Conservation (phyloP, 2,113 vertebrate species). For the Centropristis striata region DNA sequence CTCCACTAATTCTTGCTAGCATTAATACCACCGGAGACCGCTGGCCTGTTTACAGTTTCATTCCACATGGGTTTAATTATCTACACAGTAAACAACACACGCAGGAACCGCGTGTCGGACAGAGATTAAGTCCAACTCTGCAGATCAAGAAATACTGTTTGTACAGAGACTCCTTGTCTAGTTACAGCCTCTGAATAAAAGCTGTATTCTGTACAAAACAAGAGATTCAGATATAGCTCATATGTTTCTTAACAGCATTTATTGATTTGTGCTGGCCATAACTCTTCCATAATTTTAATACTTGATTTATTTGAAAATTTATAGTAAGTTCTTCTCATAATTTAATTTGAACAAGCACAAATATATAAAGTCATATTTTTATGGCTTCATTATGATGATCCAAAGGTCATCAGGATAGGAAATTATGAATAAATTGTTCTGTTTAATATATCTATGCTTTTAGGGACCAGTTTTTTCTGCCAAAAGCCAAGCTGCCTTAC, state of each 20-base stretch:
- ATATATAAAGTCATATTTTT: not conserved
- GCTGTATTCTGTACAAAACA: not conserved
- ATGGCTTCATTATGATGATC: not conserved
- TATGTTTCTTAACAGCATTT: not conserved
- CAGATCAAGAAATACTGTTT: slow-evolving; percentile 2
- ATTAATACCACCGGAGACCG: slow-evolving; percentile 11
- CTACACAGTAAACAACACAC: slow-evolving; percentile 20
- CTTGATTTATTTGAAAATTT: not conserved
- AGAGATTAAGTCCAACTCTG: not conserved
- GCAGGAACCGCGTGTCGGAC: not conserved
- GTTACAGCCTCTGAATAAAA: not conserved
- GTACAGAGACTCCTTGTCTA: not conserved
- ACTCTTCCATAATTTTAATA: not conserved
- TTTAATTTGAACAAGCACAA: slow-evolving; percentile 1
- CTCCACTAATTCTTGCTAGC: slow-evolving; percentile 27
- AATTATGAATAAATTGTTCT: not conserved
- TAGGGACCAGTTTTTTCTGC: slow-evolving; percentile 2
- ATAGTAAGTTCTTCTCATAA: not conserved
- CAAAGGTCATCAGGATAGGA: not conserved
- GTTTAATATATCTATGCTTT: not conserved
- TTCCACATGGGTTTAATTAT: slow-evolving; percentile 47
- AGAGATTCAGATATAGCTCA: not conserved
- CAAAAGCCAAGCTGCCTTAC: not conserved
- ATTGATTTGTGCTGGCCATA: not conserved
- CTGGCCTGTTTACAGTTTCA: slow-evolving; percentile 5